Evolutionary conservation across 2,797 vertebrate genomes (phyloP), one percentile per base, ranked within the genome.

Genomic region (Alosa sapidissima): DNA sequence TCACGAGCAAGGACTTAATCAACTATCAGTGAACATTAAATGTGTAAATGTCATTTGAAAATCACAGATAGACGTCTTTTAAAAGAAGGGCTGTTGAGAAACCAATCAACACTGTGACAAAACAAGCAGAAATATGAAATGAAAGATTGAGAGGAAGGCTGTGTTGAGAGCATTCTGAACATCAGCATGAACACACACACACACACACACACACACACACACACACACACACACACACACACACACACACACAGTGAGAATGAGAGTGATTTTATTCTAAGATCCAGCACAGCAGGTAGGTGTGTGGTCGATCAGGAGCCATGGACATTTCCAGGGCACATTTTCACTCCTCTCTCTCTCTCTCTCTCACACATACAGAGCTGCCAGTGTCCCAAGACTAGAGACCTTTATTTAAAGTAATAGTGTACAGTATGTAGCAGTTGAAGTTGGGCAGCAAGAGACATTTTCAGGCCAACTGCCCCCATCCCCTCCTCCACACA

Each of bases 321-420:
- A 65, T 33, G 24, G 62, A 65, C 62, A 65, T 65, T 65, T 65
- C 33, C 24, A 65, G 62, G 62, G 10, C 62, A 65, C 28, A 28
- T 28, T 28, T 28, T 28, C 28, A 28, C 28, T 28, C 28, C 28
- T 28, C 28, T 28, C 28, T 28, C 28, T 28, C 28, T 28, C 28
- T 28, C 28, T 28, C 60, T 10, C 60, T 10, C 65, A 36, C 65
- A 36, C 65, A 36, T 28, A 36, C 33, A 41, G 3, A 75, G 33
- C 14, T 1, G 41, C 68, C 11, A 16, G 19, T 75, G 68, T 75
- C 68, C 68, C 68, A 16, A 14, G 68, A 75, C 33, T 75, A 75
- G 33, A 75, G 68, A 75, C 68, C 68, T 75, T 41, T 75, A 75
- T 41, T 45, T 45, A 75, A 75, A 75, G 14, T 41, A 11, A 75